Base-by-base conservation (phyloP, 1,140 invertebrate species). In the Apis laboriosa region DNA sequence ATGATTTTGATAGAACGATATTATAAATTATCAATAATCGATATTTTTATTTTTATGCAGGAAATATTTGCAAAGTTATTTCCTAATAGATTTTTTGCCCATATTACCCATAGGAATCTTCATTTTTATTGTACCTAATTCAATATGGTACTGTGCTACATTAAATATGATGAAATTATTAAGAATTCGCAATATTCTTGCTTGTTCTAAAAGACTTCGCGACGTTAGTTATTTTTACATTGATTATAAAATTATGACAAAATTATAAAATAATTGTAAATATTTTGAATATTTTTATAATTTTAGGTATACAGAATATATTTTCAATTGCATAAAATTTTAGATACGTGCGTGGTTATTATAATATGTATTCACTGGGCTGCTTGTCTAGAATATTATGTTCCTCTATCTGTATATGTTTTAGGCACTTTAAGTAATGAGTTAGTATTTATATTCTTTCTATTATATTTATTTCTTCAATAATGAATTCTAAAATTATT, bases 121-220 rank as follows among this genome's bases (percentile, higher is more conserved):
- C 21, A 77, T 89, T 12, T 15, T 78, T 13, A n/a, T 90, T 11
- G 7, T 81, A 24, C 70, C n/a, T 15, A 70, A 51, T 1, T 64
- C 34, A 9, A 71, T 49, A 3, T 89, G 90, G 87, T 92, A 87
- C 8, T 83, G 83, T 63, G 80, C 87, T 17, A 28, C 66, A 9
- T 72, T 91, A 2, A 92, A 93, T 60, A 72, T 92, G n/a, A 24
- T 92, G 19, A 93, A 91, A n/a, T 86, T 94, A 81, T n/a, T 92
- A 7, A 74, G 92, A 68, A 76, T 93, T 11, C 88, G 87, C 70
- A 91, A 87, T 28, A 58, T 93, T 11, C 67, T 93, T 43, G 9
- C 49, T 49, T 92, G 91, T 77, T 84, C 85, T 2, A 85, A 80
- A 60, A 80, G 85, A 67, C 75, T 93, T 63, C 84, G 88, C 71